Conservation (phyloP, 2,888 invertebrate genomes). For the Agrilus cyanescens region DNA sequence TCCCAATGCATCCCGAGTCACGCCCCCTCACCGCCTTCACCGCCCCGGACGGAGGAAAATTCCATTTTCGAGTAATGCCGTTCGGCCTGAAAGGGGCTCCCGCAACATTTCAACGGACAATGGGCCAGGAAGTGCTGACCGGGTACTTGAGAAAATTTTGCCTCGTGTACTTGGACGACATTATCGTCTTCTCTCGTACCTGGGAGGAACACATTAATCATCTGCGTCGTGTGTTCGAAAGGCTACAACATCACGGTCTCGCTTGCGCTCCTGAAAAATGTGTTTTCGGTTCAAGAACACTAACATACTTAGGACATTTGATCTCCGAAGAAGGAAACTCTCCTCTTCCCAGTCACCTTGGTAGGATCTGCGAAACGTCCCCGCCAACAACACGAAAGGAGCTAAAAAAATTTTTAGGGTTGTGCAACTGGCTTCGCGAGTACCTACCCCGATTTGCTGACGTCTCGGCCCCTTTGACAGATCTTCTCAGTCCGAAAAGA, state of each 20-base stretch:
- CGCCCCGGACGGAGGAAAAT: constrained; percentile 19
- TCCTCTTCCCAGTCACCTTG: constrained; percentile 10
- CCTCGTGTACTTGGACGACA: constrained; percentile 22
- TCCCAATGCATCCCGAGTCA: constrained; percentile 16
- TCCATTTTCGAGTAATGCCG: constrained; percentile 22
- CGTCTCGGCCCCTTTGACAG: constrained; percentile 15
- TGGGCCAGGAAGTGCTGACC: constrained; percentile 14
- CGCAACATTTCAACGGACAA: constrained; percentile 20
- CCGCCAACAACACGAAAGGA: constrained; percentile 8
- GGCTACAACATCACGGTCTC: constrained; percentile 12
- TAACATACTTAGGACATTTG: constrained; percentile 11
- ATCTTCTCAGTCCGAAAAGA: constrained; percentile 8
- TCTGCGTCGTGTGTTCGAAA: constrained; percentile 12
- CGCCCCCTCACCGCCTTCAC: constrained; percentile 3
- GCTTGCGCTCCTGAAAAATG: constrained; percentile 11
- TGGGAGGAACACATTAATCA: constrained; percentile 14
- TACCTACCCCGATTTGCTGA: constrained; percentile 17
- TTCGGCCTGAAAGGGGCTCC: constrained; percentile 22
- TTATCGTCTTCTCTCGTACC: constrained; percentile 14
- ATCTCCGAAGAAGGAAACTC: constrained; percentile 8
- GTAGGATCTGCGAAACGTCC: constrained; percentile 1
- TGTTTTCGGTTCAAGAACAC: constrained; percentile 5
- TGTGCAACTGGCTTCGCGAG: constrained; percentile 18
- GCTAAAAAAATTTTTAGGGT: constrained; percentile 15
- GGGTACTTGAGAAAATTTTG: constrained; percentile 15